These are phyloP conservation scores for Seriola rivoliana DNA, from an alignment of 2,113 vertebrate genomes.

Conservation along the genomic window DNA sequence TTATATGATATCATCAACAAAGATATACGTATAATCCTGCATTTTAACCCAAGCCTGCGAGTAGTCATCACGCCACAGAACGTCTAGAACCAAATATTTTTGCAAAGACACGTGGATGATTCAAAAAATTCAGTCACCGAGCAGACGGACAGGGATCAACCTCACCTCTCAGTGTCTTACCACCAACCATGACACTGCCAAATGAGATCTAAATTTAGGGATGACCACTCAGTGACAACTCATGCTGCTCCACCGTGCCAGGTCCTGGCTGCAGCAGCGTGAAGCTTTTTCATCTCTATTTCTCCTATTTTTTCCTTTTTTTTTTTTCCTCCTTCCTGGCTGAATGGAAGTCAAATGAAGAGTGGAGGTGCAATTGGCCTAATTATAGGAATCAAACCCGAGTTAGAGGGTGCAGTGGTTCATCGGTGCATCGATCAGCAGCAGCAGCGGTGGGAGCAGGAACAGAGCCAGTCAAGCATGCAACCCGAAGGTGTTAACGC, in stretches of 20 bases:
- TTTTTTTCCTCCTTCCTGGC: slow-evolving; percentile 20
- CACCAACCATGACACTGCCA: neutral
- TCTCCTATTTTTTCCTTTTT: neutral
- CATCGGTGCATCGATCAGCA: slow-evolving; percentile 50
- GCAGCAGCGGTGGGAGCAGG: neutral
- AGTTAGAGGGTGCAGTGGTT: slow-evolving; percentile 19
- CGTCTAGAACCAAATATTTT: neutral
- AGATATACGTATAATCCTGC: neutral
- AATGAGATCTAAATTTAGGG: neutral
- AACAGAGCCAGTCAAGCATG: slow-evolving; percentile 21
- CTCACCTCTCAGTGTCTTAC: slow-evolving; percentile 28
- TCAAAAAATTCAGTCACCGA: neutral
- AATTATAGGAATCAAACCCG: slow-evolving; percentile 66
- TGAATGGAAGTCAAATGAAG: slow-evolving; percentile 58
- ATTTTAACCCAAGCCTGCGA: neutral
- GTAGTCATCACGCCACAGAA: no score
- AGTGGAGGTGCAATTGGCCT: slow-evolving; percentile 45
- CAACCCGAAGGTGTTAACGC: neutral
- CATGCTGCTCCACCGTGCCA: neutral
- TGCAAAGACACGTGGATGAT: neutral
- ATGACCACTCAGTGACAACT: slow-evolving; percentile 18
- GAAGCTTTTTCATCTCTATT: neutral
- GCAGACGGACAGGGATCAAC: neutral
- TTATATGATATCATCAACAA: neutral
- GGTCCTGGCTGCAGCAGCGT: slow-evolving; percentile 18